Percentiles rank a stretch among this genome's conserved stretches.
Conservation (phyloP, 2,113 vertebrate species). For the Pseudois nayaur region DNA sequence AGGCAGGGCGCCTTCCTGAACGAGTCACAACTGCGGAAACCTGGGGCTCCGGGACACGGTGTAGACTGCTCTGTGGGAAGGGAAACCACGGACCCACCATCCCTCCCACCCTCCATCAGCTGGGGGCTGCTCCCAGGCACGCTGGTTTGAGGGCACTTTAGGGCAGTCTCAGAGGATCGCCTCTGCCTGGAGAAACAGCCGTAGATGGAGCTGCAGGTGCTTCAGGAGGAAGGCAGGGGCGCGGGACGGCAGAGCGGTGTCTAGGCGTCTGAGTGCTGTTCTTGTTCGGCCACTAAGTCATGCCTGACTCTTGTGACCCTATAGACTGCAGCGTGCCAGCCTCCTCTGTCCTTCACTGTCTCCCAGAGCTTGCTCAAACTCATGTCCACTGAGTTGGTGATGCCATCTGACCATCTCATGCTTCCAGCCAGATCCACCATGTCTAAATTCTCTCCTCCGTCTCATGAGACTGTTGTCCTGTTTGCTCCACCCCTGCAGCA, state of each 20-base stretch:
- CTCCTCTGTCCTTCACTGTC: not conserved
- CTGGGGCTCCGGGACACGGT: not conserved
- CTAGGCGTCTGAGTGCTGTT: rapidly evolving
- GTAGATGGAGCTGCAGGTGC: too few species aligned
- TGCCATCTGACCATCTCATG: rapidly evolving
- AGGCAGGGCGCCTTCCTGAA: not conserved
- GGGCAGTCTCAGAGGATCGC: rapidly evolving
- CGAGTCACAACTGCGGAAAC: not conserved
- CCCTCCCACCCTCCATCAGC: rapidly evolving
- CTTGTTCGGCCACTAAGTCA: not conserved
- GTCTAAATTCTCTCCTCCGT: not conserved
- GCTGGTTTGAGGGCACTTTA: rapidly evolving
- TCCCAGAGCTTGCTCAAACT: not conserved
- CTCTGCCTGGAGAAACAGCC: not conserved
- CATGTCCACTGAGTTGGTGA: not conserved
- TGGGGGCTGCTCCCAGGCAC: too few species aligned
- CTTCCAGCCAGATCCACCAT: rapidly evolving
- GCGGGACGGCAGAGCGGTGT: not conserved
- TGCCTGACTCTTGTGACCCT: not conserved
- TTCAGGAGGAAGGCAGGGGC: not conserved
- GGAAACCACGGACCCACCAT: rapidly evolving
- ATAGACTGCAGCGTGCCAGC: not conserved
- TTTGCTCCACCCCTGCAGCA: not conserved
- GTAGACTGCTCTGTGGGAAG: not conserved
- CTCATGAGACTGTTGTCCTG: not conserved